A percentile compares a stretch with the other conserved stretches of the same genome.
These are phyloP conservation scores for Saguinus imperator DNA, from an alignment of 2,113 vertebrate species.

Conservation along the genomic window DNA sequence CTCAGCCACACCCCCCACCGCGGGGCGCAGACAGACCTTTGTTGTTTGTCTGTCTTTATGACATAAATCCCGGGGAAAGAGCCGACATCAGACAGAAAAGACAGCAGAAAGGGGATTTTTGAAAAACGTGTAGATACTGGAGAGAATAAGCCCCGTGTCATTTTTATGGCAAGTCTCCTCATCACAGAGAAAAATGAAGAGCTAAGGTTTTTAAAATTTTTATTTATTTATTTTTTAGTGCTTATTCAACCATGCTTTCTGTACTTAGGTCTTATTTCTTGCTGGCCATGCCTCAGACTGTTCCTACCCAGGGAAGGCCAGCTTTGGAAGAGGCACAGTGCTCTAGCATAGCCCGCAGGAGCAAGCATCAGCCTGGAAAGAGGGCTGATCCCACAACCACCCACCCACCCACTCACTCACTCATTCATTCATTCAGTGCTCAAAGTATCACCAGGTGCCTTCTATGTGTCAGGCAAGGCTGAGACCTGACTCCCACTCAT, in stretches of 20 bases:
- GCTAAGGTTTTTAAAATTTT: neutral
- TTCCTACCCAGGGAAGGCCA: neutral
- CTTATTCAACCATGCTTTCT: neutral
- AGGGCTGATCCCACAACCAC: neutral
- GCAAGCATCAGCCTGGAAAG: neutral
- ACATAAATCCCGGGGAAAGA: neutral
- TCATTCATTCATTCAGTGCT: neutral
- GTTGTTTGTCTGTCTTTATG: neutral
- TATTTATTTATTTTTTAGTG: neutral
- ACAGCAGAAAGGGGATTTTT: neutral
- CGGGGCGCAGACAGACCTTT: neutral
- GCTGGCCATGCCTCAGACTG: neutral
- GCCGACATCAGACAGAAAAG: neutral
- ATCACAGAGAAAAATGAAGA: constrained; percentile 32
- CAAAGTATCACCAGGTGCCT: neutral
- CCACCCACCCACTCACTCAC: neutral
- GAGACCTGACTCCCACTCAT: neutral
- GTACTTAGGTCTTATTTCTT: neutral
- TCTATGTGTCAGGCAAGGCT: neutral
- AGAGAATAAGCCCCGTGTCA: neutral
- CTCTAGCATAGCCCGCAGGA: neutral
- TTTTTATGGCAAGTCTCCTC: neutral
- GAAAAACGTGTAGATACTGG: neutral
- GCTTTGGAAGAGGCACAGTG: neutral
- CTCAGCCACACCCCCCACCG: neutral